Base-by-base conservation (phyloP, 2,888 invertebrate species). In the Drosophila tripunctata region DNA sequence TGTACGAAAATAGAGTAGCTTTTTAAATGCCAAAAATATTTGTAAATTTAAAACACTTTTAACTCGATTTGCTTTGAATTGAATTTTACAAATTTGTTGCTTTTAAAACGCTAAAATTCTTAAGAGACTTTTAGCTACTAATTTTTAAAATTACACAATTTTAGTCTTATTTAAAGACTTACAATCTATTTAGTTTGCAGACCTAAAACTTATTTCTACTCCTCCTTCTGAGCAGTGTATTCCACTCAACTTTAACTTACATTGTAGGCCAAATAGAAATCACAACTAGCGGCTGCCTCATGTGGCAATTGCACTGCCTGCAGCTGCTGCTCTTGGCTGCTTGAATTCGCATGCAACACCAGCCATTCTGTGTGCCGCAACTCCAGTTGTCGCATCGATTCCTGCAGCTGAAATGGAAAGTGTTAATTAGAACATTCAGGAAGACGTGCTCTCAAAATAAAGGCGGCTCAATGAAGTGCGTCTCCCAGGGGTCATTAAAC, bases 221-320 rank as follows among this genome's bases (percentile, higher is more conserved):
- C 2, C 6, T 6, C 10, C 2, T 36, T 10, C 2, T 4, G 10
- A 10, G 0, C 3, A 10, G 15, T 3, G 1, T 3, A 22, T 22
- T 22, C 22, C 4, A 1, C 7, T 2, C 2, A 6, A 24, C 44
- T n/a, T 24, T 12, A 17, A 51, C 51, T 51, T 14, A 51, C 51
- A 36, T 41, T 35, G 63, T 90, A 88, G 41, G 89, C 88, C 75
- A 91, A 78, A 65, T 90, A 90, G 80, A 91, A 90, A 87, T 91
- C 91, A 83, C 88, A 90, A 74, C 48, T 36, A 14, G 47, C 17
- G 1, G 35, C 21, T 43, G 52, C 33, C 4, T 17, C 57, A 19
- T 27, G 7, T 21, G 10, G 43, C 51, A 44, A 43, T 19, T 43
- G 36, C 36, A 15, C 15, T 1, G 35, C 14, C 15, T 19, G 36